Base-by-base conservation (phyloP, 2,888 invertebrate genomes). In the Nezara viridula region DNA sequence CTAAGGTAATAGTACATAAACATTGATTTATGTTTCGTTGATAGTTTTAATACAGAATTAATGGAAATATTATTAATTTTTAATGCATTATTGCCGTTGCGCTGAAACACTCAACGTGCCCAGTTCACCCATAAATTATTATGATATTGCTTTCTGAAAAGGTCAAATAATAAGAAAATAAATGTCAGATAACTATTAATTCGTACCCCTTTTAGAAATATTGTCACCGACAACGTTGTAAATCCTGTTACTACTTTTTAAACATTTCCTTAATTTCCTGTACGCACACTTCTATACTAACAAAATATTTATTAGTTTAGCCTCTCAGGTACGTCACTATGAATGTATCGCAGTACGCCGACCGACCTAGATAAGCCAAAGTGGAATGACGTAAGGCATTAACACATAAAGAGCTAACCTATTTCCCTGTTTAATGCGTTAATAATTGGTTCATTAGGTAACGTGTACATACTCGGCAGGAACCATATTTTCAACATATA, bases 371-470 rank as follows among this genome's bases (percentile, higher is more conserved):
- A 81, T 44, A 47, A 44, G 24, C 14, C 44, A n/a, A 44, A 44
- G 24, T 40, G 24, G n/a, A n/a, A n/a, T 81, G 81, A 44, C 81
- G 81, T 44, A 81, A 81, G 19, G 44, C 81, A 81, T 81, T 81
- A 44, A 81, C 81, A 81, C 81, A 44, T 44, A 81, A 81, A 81
- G 44, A 47, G 44, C 44, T 44, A 81, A 44, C 81, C 81, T 81
- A 81, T n/a, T 81, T 44, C 44, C n/a, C 44, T n/a, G 12, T 44
- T 81, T 44, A 81, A 81, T 44, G 81, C 81, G 44, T 47, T 47
- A 24, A 81, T 81, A 81, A 81, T 44, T 81, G 44, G 7, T 19
- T 47, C 44, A 81, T 81, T 44, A 47, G 81, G 81, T 47, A 81
- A 44, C 37, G 1, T 21, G 66, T 37, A 37, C 21, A 19, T 37